Base-by-base conservation (phyloP, 1,140 invertebrate genomes). In the Aethina tumida region DNA sequence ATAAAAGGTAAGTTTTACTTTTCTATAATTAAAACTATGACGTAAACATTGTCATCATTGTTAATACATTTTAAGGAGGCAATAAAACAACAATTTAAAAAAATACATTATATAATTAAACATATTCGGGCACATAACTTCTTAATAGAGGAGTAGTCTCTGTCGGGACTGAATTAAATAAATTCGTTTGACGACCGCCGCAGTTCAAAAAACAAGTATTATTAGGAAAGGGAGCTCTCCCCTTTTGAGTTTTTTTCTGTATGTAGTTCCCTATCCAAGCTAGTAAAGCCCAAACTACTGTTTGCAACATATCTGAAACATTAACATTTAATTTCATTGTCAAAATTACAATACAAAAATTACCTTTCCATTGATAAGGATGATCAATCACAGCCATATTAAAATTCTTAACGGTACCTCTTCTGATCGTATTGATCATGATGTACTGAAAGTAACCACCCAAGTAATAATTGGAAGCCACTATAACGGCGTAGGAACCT, bases 391-490 rank as follows among this genome's bases (percentile, higher is more conserved):
- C 61, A 8, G 76, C 79, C 6, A 62, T 55, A 22, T 69, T 65
- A 50, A 81, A 85, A 27, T 66, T 59, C 0, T 59, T 37, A 9
- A 76, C 68, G 0, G 67, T 69, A 4, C 69, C 66, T 36, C 80
- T 62, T 45, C 78, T 61, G 5, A 81, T 53, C 0, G 68, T 62
- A 50, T 84, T 84, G 7, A 84, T 66, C 1, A 82, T 42, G 25
- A 84, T 79, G 51, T 79, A 84, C 51, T 76, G 78, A 24, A 85
- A 56, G 59, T 70, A 74, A 8, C 72, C 72, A 5, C 74, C 75
- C 38, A 71, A 35, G 45, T 71, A 80, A 48, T 74, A 73, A 59
- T 81, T 80, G 6, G 82, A 55, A 15, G 75, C 61, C 30, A 75
- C 56, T 12, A 82, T 59, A 8, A 71, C 50, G 6, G 71, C 60